Evolutionary conservation across 2,113 vertebrate species (phyloP), one percentile per base, ranked within the genome.

Genomic region (Sclerurus mexicanus): DNA sequence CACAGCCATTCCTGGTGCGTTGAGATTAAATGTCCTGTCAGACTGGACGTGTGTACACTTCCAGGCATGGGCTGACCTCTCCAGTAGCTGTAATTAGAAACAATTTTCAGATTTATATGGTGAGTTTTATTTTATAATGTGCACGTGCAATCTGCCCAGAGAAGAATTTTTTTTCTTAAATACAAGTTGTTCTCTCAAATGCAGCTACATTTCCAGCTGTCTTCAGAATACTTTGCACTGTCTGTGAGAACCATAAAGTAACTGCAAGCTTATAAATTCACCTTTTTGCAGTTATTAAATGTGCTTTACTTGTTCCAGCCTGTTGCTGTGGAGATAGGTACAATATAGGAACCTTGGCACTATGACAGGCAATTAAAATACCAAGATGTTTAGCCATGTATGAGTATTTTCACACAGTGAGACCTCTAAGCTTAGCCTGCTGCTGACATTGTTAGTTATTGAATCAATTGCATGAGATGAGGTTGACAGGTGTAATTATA

Each of bases 401-500:
- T 95, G 96, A 98, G 97, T 97, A 98, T 98, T 98, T 98, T 98
- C 97, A 98, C 98, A 97, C 98, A 98, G 98, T 81, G 89, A 98
- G 97, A 98, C 97, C 97, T 96, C 97, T 94, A 96, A 98, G 97
- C 97, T 96, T 95, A 97, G 97, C 85, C 96, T 89, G 94, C 96
- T 93, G 67, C 91, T 98, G 97, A 97, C 97, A 97, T 96, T 97
- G 97, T 98, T 98, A 97, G 98, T 98, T 98, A 97, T 97, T 98
- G 98, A 98, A 98, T 99, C 98, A 98, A 96, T 99, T 98, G 98
- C 97, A 98, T 82, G 83, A 98, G 98, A 98, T 97, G 98, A 98
- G 93, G 97, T 96, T 99, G 98, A 98, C 98, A 99, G 98, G 98
- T 98, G 97, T 98, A 99, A 99, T 99, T 98, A 99, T 98, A 93